A percentile compares a stretch with the other conserved stretches of the same genome.
Evolutionary conservation across 2,888 invertebrate genomes (phyloP).

Genomic region (Acleris laterana): DNA sequence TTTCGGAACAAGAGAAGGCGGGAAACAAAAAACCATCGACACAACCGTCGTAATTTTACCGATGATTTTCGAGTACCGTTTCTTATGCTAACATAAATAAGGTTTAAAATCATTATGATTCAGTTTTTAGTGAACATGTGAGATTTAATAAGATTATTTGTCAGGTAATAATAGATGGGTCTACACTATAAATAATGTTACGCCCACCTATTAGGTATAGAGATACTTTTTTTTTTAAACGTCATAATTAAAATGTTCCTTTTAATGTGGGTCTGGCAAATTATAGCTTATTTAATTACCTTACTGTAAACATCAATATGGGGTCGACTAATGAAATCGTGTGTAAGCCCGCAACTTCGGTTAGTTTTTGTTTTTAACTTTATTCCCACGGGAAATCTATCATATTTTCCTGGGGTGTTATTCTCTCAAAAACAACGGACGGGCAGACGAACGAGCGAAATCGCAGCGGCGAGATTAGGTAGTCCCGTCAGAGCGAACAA

Average conservation of each 20-base stretch:
- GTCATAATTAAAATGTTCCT: slow-evolving; percentile 42
- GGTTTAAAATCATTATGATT: slow-evolving; percentile 23
- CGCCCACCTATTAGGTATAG: slow-evolving; percentile 56
- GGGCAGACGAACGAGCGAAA: too few species aligned
- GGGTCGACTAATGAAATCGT: neutral
- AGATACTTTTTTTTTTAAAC: slow-evolving; percentile 46
- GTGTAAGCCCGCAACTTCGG: too few species aligned
- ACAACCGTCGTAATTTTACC: slow-evolving; percentile 15
- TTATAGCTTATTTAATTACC: slow-evolving; percentile 7
- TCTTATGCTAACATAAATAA: neutral
- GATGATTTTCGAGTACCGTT: neutral
- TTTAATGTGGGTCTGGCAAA: slow-evolving; percentile 17
- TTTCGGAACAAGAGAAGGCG: slow-evolving; percentile 47
- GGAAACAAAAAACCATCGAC: slow-evolving; percentile 43
- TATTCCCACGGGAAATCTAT: too few species aligned
- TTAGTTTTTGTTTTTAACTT: too few species aligned
- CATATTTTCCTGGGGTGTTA: too few species aligned
- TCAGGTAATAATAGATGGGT: slow-evolving; percentile 64
- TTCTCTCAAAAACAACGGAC: too few species aligned
- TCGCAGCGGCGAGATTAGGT: too few species aligned
- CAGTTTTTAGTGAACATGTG: slow-evolving; percentile 28
- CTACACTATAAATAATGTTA: slow-evolving; percentile 50
- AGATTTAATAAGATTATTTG: slow-evolving; percentile 69
- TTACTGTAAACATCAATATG: neutral
- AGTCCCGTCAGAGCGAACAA: too few species aligned